Evolutionary conservation across 2,113 vertebrate genomes (phyloP), one percentile per base, ranked within the genome.

Genomic region (Siniperca knerii): DNA sequence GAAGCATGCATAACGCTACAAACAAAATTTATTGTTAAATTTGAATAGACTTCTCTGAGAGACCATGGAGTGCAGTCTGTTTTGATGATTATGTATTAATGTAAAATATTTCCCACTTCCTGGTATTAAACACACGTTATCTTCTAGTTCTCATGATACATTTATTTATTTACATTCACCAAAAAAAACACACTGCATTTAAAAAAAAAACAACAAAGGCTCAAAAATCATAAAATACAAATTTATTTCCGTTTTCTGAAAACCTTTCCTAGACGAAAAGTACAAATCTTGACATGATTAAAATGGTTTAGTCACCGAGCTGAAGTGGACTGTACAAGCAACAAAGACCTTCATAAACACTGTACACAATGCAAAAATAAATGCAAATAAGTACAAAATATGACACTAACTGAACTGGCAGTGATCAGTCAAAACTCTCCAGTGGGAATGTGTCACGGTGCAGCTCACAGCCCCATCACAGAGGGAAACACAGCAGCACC

Each of bases 401-500:
- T 50, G 57, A 82, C 35, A 73, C 4, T 8, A 16, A 62, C 37
- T 75, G 35, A 37, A 64, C 12, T 0, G 33, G n/a, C 33, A 8
- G 50, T 46, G 48, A 37, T 58, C 15, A 65, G 55, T 62, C 23
- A 29, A 15, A 67, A 44, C 12, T 29, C 6, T 75, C 11, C 25
- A 12, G 77, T 0, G 60, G 29, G n/a, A 37, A 29, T 9, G 42
- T 21, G 64, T 84, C 68, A 44, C 0, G 2, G 55, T 61, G 61
- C 80, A 21, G 80, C 88, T 96, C 91, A 96, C 84, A 96, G 91
- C 37, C 95, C 95, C 89, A 95, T 94, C 88, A 95, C 95, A 73
- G 95, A 94, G 76, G 95, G 92, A 91, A 95, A 96, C 86, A 93
- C 94, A 8, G 94, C 93, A 75, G 92, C 89, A 79, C 94, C 95